Conservation (phyloP, 1,140 invertebrate genomes). For the Drosophila mojavensis region DNA sequence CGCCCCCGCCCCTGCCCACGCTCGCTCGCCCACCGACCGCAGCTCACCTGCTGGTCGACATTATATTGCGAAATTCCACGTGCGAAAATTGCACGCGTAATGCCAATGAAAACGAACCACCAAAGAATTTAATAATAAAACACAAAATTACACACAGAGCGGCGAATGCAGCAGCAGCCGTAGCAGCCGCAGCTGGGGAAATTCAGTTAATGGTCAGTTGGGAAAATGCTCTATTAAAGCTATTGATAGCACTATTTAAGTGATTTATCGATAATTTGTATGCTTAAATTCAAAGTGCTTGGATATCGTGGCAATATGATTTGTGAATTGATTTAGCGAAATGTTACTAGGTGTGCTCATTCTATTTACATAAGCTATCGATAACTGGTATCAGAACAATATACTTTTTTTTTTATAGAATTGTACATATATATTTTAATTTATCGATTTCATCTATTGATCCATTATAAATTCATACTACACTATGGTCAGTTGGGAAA, state of each 20-base stretch:
- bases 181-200: not conserved
- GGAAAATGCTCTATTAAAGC: not conserved
- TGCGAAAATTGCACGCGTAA: slow-evolving; percentile 79
- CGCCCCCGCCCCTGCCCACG: not conserved
- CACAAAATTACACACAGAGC: slow-evolving; percentile 2
- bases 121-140: slow-evolving; percentile 69
- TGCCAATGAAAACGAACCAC: slow-evolving; percentile 65
- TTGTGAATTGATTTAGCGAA: no score
- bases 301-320: no score
- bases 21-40: not conserved
- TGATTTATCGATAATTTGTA: not conserved
- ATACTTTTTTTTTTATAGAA: no score
- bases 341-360: no score
- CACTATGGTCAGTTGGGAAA: not conserved
- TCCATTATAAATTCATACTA: no score
- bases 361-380: no score
- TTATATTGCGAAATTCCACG: slow-evolving; percentile 80
- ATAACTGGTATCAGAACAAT: no score
- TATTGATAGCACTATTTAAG: not conserved
- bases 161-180: not conserved
- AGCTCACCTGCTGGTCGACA: slow-evolving; percentile 25
- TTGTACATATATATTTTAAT: no score
- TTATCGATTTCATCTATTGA: no score
- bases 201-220: no score
- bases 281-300: not conserved